Evolutionary conservation across 2,888 invertebrate genomes (phyloP), one percentile per base, ranked within the genome.

Genomic region (Scelioninae gen. 1): DNA sequence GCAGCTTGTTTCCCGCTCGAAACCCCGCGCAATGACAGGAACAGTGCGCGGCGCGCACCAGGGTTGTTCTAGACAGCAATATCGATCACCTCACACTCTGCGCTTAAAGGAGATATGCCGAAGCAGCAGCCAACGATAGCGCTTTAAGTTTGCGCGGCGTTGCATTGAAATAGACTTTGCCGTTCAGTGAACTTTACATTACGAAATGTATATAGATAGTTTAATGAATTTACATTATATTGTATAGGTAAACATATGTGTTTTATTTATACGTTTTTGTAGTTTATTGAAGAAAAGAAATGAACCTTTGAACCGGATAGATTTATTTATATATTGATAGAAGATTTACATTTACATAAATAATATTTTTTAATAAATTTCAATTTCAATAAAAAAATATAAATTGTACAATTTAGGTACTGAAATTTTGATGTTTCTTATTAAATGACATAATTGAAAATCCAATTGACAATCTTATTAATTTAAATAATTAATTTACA

Each of bases 41-140:
- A 74, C 78, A 66, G 55, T 56, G 74, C 58, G 63, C 31, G 45
- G 47, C 47, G 77, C 65, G 65, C 34, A 75, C 82, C 69, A 62
- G 85, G 85, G 72, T 79, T 79, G 84, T 68, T 82, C 76, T 82
- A 87, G 87, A 87, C 86, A 84, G 83, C 84, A 82, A 83, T 85
- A 87, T 87, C 85, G 87, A 87, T 85, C 85, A 84, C 79, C 78
- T 71, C 77, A 72, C 79, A 75, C 83, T 78, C 75, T 75, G 66
- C 71, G 69, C 58, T 87, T 87, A 86, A 87, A 87, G 87, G 62
- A 56, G 84, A 86, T 53, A 60, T 77, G 51, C 65, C 72, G 62
- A 63, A n/a, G n/a, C n/a, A 56, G 66, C 58, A 16, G 47, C 38
- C 34, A 65, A 66, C 11, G 71, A 75, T 66, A 51, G 49, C 38